Percentiles rank a stretch among this genome's conserved stretches.
Conservation (phyloP, 2,113 vertebrate genomes). For the Nothobranchius furzeri region DNA sequence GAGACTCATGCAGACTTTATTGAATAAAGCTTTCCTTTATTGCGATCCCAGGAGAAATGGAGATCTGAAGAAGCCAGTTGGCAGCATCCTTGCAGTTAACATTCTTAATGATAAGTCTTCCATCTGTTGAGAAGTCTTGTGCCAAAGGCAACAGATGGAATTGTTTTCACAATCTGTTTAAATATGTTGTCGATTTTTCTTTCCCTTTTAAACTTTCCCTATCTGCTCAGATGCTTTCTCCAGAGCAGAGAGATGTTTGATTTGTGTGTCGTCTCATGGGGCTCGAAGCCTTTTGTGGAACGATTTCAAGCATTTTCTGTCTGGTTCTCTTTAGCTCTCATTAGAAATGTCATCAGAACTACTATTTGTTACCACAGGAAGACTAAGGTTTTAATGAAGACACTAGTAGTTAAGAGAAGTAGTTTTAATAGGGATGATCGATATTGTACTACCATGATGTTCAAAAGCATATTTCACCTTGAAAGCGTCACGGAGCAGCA, state of each 20-base stretch:
- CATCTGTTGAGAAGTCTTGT: conserved; percentile 68
- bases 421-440: no score
- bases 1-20: conserved; percentile 60
- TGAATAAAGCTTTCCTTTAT: conserved; percentile 67
- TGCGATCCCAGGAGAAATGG: conserved; percentile 43
- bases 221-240: conserved; percentile 44
- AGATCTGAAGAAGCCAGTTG: conserved; percentile 66
- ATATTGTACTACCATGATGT: no score
- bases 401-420: not conserved
- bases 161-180: conserved; percentile 83
- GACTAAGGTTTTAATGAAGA: not conserved
- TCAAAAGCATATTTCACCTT: no score
- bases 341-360: not conserved
- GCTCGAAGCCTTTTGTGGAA: not conserved
- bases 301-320: not conserved
- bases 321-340: not conserved
- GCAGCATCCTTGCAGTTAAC: conserved; percentile 71
- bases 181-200: conserved; percentile 80
- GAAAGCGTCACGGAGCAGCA: no score
- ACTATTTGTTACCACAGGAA: not conserved
- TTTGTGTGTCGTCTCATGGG: conserved; percentile 41
- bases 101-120: conserved; percentile 78
- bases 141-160: conserved; percentile 82
- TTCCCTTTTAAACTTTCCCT: conserved; percentile 69
- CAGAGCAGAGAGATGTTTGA: conserved; percentile 57